These are phyloP conservation scores for Cephus pulcher DNA, from an alignment of 2,888 invertebrate genomes.

Conservation along the genomic window DNA sequence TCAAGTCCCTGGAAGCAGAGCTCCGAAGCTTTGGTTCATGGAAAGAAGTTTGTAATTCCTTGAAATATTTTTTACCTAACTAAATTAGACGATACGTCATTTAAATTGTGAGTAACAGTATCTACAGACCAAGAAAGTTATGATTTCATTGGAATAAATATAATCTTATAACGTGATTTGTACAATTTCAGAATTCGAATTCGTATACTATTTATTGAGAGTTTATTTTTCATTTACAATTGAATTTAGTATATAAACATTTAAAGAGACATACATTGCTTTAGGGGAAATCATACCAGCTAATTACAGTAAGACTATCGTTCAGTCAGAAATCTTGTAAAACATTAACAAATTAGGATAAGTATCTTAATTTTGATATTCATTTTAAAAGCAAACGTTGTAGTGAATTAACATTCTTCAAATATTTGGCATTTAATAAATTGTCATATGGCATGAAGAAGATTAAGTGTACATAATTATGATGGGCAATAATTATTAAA, in stretches of 20 bases:
- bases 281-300: neutral
- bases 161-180: neutral
- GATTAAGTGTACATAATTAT: no score
- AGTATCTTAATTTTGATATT: no score
- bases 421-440: no score
- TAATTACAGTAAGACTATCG: neutral
- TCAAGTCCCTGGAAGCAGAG: neutral
- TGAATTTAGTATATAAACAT: neutral
- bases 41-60: conserved; percentile 24
- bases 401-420: no score
- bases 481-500: no score
- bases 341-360: no score
- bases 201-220: neutral
- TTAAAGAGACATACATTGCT: neutral
- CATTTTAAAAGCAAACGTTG: no score
- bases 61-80: conserved; percentile 30
- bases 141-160: neutral
- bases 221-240: neutral
- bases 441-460: no score
- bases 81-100: conserved; percentile 22
- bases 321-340: no score
- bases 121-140: neutral
- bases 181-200: neutral
- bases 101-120: neutral
- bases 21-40: neutral